These are phyloP conservation scores for Mastomys natalensis DNA, from an alignment of 2,113 vertebrate genomes.

Conservation along the genomic window DNA sequence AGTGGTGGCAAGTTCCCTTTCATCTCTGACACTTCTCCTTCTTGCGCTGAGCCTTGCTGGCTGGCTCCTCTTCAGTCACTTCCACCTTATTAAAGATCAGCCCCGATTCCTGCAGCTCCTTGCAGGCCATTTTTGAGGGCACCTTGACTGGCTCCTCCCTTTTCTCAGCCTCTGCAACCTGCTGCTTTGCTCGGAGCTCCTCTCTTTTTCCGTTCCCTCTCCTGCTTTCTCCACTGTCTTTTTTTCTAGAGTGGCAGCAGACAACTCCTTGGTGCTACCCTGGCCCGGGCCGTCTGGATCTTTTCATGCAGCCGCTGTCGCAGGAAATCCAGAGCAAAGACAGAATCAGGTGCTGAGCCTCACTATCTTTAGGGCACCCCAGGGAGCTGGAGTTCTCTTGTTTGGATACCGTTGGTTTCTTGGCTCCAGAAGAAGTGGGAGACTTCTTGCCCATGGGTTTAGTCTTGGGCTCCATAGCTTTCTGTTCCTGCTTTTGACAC, in stretches of 20 bases:
- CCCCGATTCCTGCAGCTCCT: slow-evolving; percentile 71
- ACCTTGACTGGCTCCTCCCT: neutral
- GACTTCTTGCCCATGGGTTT: neutral
- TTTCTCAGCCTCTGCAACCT: slow-evolving; percentile 73
- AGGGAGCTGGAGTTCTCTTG: neutral
- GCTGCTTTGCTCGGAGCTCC: slow-evolving; percentile 90
- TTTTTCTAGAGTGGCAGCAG: slow-evolving; percentile 89
- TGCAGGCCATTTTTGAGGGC: accelerated
- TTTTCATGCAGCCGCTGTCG: slow-evolving; percentile 95
- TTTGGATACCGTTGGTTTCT: neutral
- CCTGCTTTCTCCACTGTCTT: slow-evolving; percentile 92
- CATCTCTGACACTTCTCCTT: slow-evolving; percentile 88
- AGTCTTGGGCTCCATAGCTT: neutral
- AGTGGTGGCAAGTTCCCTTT: slow-evolving; percentile 94
- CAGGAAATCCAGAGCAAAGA: slow-evolving; percentile 91
- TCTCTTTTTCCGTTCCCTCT: slow-evolving; percentile 95
- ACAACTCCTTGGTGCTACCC: slow-evolving; percentile 86
- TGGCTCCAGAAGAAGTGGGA: neutral
- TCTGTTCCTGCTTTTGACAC: slow-evolving; percentile 48
- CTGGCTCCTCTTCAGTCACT: slow-evolving; percentile 85
- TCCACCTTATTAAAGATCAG: slow-evolving; percentile 94
- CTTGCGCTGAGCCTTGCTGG: slow-evolving; percentile 87
- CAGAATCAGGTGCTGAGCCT: slow-evolving; percentile 58
- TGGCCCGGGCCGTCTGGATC: slow-evolving; percentile 93
- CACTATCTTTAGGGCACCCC: neutral